Evolutionary conservation across 1,140 invertebrate genomes (phyloP).

Genomic region (Diabrotica virgifera): DNA sequence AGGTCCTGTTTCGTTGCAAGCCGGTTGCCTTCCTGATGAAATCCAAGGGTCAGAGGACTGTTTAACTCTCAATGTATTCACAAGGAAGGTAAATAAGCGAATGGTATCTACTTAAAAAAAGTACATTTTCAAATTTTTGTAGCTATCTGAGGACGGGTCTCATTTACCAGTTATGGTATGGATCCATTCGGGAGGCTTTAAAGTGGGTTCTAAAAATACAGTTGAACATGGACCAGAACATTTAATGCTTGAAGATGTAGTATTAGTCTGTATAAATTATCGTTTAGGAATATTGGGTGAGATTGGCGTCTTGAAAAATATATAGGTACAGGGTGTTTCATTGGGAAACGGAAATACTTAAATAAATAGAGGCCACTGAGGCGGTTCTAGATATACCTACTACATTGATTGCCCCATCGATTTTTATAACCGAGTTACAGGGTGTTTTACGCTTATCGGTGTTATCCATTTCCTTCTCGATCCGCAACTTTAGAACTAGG

Average conservation of each 20-base stretch:
- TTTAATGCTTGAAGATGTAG: constrained; percentile 57
- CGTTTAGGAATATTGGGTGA: constrained; percentile 50
- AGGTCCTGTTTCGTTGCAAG: constrained; percentile 42
- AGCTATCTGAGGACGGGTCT: not conserved
- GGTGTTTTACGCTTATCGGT: too few species aligned
- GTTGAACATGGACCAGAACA: constrained; percentile 59
- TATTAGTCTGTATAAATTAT: constrained; percentile 53
- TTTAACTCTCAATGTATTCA: constrained; percentile 33
- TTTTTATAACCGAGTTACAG: too few species aligned
- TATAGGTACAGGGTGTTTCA: too few species aligned
- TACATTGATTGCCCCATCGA: too few species aligned
- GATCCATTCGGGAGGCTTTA: constrained; percentile 63
- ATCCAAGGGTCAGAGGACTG: constrained; percentile 32
- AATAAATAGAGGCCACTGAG: too few species aligned
- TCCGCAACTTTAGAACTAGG: too few species aligned
- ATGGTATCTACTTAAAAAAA: not conserved
- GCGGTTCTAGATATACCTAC: too few species aligned
- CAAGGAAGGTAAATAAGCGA: constrained; percentile 19
- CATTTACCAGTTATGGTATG: constrained; percentile 60
- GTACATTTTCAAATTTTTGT: not conserved
- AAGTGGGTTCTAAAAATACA: constrained; percentile 55
- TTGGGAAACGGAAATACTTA: too few species aligned
- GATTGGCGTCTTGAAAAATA: too few species aligned
- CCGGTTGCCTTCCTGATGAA: constrained; percentile 19
- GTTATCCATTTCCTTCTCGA: too few species aligned